Evolutionary conservation across 2,888 invertebrate species (phyloP).

Genomic region (Athalia rosae): DNA sequence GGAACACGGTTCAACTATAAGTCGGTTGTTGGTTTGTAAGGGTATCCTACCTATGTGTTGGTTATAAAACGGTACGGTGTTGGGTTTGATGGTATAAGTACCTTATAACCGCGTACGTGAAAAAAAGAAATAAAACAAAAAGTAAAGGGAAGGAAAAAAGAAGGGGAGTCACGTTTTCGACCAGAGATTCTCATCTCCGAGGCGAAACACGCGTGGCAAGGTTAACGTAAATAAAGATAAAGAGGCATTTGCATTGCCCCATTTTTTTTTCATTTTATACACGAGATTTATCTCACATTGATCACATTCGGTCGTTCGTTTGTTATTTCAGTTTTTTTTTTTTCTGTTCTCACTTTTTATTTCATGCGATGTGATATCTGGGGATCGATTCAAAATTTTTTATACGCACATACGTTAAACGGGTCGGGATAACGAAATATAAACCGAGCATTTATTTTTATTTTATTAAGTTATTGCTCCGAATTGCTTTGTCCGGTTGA

Average conservation of each 20-base stretch:
- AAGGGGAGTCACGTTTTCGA: conserved; percentile 43
- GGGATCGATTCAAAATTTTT: background rate
- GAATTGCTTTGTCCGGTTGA: conserved; percentile 33
- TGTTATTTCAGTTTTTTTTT: background rate
- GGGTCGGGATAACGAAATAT: background rate
- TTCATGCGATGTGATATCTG: background rate
- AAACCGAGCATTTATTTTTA: background rate
- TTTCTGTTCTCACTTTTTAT: background rate
- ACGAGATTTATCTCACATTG: too few relatives aligned
- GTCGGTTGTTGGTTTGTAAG: too few relatives aligned
- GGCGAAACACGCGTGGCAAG: background rate
- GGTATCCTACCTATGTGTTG: background rate
- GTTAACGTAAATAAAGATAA: background rate
- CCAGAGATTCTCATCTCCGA: conserved; percentile 41
- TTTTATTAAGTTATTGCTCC: conserved; percentile 14
- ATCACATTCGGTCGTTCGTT: too few relatives aligned
- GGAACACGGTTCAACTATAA: conserved; percentile 18
- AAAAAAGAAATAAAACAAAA: background rate
- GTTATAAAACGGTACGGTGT: background rate
- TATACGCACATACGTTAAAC: background rate
- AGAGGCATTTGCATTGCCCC: background rate
- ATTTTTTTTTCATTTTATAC: background rate
- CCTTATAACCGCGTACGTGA: background rate
- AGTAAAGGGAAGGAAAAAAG: background rate
- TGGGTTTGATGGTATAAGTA: background rate